Base-by-base conservation (phyloP, 2,113 vertebrate genomes). In the Brachirus orientalis region DNA sequence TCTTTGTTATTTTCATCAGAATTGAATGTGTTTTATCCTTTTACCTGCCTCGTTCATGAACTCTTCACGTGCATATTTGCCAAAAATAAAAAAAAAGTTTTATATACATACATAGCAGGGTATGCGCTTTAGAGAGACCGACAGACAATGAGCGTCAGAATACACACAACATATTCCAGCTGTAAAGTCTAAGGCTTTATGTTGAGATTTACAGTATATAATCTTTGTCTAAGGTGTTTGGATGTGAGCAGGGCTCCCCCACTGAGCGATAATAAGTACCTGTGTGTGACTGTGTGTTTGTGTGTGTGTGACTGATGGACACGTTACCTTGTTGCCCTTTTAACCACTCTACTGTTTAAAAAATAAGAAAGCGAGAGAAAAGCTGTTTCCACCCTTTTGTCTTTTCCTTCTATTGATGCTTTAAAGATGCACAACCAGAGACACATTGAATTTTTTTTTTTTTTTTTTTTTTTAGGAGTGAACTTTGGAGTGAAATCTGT, bases 231-330 rank as follows among this genome's bases (percentile, higher is more conserved):
- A 47, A 50, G 38, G 52, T 86, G 74, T 80, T 58, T 72, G 82
- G 81, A 83, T 75, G 80, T 83, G 88, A 89, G 87, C 90, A 88
- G 90, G 90, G 88, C 87, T 90, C 90, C 87, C 90, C 86, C 88
- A 90, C 90, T 90, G 83, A 79, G 81, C 77, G 22, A 45, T 69
- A 58, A 66, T 53, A 55, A 52, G 45, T 77, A 63, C 38, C 60
- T 57, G 44, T 84, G 44, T 78, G 66, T 71, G 68, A 70, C n/a
- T 64, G 45, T 69, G 43, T 73, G 33, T 45, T 19, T 4, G 14
- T 35, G 20, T 64, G 3, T 59, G 75, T 64, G 68, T 66, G 53
- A 77, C 14, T 47, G n/a, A 22, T 40, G 62, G 61, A 72, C 45
- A 17, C 8, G 43, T 68, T 10, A 69, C 69, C 67, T 70, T 74